Evolutionary conservation across 2,888 invertebrate species (phyloP), one percentile per base, ranked within the genome.

Genomic region (Cheilosia pagana): DNA sequence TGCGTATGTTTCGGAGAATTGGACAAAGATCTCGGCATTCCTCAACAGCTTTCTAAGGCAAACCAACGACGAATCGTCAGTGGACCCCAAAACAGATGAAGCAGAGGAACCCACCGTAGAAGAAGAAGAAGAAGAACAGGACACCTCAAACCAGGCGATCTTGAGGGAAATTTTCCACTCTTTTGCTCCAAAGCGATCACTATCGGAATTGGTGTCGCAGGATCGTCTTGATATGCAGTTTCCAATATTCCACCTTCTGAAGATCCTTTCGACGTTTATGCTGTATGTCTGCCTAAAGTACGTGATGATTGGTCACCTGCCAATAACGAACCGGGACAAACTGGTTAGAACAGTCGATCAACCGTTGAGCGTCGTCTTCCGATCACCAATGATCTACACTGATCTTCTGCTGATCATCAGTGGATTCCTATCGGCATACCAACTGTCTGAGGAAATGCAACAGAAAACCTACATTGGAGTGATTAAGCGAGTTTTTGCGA

Each of bases 171-270:
- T 90, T 39, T 87, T 91, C 39, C 92, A 93, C 88, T 92, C 94
- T 0, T 96, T 96, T 91, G 96, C 96, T 0, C 91, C 95, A 8
- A 94, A 94, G 89, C 93, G 93, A 77, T 95, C 95, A 21, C 88
- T 94, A 8, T 90, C 90, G 63, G 93, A 94, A 88, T 92, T 96
- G 82, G 89, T 94, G 14, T 93, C 93, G 21, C 93, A 94, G 0
- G 92, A 93, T 0, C 89, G 91, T 0, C 89, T 91, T 1, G 92
- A 92, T 52, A 94, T 95, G 87, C 87, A 90, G 50, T 94, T 96
- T 86, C 93, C 94, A 39, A 94, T 95, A 89, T 93, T 96, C 79
- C 95, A 96, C 87, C 95, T 96, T 3, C 92, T 96, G 39, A 93
- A 95, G 86, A 94, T 94, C n/a, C 88, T 94, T 43, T 93, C 94